Evolutionary conservation across 2,888 invertebrate genomes (phyloP).

Genomic region (Meandrusa payeni): DNA sequence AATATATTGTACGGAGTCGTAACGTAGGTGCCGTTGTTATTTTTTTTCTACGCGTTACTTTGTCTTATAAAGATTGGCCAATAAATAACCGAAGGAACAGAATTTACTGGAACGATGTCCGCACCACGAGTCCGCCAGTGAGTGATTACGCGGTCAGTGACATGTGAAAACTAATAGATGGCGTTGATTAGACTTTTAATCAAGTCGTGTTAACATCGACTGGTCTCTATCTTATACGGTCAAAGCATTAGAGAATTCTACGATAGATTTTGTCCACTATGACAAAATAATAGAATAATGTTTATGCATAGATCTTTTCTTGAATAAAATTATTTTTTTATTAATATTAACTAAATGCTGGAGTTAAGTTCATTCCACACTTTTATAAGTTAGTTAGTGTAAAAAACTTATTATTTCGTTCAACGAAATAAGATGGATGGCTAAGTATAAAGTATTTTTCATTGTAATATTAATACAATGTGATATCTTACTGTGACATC

Average conservation of each 20-base stretch:
- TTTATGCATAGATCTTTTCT: too few relatives aligned
- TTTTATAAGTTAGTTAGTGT: too few relatives aligned
- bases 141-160: conserved; percentile 62
- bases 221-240: conserved; percentile 17
- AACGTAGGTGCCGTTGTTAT: conserved; percentile 56
- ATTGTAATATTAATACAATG: too few relatives aligned
- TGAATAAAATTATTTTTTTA: too few relatives aligned
- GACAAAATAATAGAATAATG: too few relatives aligned
- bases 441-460: too few relatives aligned
- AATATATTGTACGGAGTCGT: conserved; percentile 56
- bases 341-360: too few relatives aligned
- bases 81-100: conserved; percentile 64
- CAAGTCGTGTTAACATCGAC: conserved; percentile 39
- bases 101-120: conserved; percentile 50
- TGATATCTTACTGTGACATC: conserved; percentile 15
- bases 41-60: conserved; percentile 46
- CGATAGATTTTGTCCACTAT: too few relatives aligned
- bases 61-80: conserved; percentile 63
- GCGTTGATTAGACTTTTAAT: conserved; percentile 71
- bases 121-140: conserved; percentile 49
- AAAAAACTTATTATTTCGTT: too few relatives aligned
- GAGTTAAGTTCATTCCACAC: too few relatives aligned
- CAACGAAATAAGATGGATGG: too few relatives aligned
- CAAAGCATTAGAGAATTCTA: too few relatives aligned
- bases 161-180: conserved; percentile 61